phyloP scores from a whole-genome alignment of 1,140 invertebrate species.

The Euborellia annulipes region DNA sequence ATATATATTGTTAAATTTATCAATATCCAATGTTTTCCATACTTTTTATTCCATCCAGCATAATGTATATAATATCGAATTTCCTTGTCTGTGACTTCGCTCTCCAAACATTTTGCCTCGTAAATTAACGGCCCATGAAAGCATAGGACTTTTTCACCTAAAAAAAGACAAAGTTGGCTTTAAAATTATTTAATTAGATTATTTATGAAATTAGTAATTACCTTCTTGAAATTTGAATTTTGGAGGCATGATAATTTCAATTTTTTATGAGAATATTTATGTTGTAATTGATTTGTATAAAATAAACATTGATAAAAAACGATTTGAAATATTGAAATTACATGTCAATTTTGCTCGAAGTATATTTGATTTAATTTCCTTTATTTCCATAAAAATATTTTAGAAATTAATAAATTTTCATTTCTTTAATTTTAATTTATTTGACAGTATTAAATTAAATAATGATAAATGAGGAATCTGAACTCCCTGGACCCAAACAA shows the following conservation, averaged over 20 bases:
- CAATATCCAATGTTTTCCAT: slow-evolving; percentile 24
- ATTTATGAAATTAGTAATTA: slow-evolving; percentile 26
- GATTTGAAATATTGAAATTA: too few species aligned
- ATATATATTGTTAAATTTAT: slow-evolving; percentile 5
- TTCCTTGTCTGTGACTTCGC: slow-evolving; percentile 67
- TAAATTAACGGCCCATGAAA: slow-evolving; percentile 90
- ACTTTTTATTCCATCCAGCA: slow-evolving; percentile 97
- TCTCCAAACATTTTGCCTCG: slow-evolving; percentile 88
- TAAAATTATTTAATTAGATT: slow-evolving; percentile 1
- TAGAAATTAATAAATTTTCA: too few species aligned
- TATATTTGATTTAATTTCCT: too few species aligned
- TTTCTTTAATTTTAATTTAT: too few species aligned
- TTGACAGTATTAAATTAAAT: too few species aligned
- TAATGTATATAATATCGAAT: slow-evolving; percentile 91
- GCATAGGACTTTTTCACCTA: slow-evolving; percentile 89
- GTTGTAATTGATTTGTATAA: too few species aligned
- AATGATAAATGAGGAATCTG: too few species aligned
- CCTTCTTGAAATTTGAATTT: slow-evolving; percentile 49
- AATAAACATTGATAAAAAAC: too few species aligned
- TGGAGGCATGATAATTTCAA: slow-evolving; percentile 23
- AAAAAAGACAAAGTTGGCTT: slow-evolving; percentile 20
- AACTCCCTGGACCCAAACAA: too few species aligned
- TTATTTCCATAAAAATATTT: too few species aligned
- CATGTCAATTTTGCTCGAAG: too few species aligned
- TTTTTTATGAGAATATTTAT: too few species aligned